These are phyloP conservation scores for Bergia sp. DNA, from an alignment of 92 coral and sea anemone species.

Conservation along the genomic window DNA sequence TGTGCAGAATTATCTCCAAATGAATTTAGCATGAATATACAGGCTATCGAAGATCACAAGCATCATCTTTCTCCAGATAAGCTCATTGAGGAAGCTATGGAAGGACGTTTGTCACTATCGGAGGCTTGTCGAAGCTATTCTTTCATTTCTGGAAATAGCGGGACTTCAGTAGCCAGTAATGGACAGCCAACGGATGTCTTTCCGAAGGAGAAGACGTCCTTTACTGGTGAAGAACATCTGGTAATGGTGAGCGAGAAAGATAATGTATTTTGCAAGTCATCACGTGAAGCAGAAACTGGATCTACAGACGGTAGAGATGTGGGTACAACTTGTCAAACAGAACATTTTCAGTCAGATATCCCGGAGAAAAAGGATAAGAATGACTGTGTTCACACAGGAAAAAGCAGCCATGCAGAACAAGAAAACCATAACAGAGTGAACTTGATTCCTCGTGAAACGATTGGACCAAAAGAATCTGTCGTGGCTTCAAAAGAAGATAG, in stretches of 20 bases:
- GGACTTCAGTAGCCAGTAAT: background rate
- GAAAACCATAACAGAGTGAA: background rate
- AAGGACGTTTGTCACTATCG: background rate
- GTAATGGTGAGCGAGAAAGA: background rate
- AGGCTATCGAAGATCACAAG: background rate
- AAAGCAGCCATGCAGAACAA: background rate
- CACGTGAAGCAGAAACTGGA: background rate
- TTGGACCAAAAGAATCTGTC: background rate
- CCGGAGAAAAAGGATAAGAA: background rate
- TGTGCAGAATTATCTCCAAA: background rate
- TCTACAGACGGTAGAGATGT: background rate
- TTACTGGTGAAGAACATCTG: background rate
- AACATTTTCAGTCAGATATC: background rate
- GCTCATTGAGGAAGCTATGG: background rate
- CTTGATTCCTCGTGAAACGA: background rate
- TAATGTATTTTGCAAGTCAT: background rate
- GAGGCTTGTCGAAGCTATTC: background rate
- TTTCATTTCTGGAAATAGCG: background rate
- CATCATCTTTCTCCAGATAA: background rate
- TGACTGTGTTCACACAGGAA: background rate
- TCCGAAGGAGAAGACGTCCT: background rate
- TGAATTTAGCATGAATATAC: background rate
- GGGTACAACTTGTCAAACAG: background rate
- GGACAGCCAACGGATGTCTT: background rate
- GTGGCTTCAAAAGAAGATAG: background rate